phyloP scores from a whole-genome alignment of 2,797 vertebrate genomes.

The Mormyrus hasselquistii region DNA sequence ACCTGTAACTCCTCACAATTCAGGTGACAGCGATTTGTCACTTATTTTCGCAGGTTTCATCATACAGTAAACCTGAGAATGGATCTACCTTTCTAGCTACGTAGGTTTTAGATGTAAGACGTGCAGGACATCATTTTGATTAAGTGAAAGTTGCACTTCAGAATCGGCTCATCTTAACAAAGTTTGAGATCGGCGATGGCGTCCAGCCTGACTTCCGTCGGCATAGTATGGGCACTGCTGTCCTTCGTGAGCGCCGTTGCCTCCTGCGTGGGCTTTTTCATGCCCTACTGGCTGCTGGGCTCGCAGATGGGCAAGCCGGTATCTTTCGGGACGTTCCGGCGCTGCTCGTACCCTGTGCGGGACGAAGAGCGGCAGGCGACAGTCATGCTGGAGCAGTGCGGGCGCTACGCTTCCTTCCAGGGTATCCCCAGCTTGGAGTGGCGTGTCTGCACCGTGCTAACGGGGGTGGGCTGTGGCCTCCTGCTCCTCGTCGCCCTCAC shows the following conservation, averaged over 20 bases:
- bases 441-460: slow-evolving; percentile 92
- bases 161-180: not conserved
- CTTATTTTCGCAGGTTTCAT: slow-evolving; percentile 48
- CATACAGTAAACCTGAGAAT: slow-evolving; percentile 48
- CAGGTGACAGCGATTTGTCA: slow-evolving; percentile 18
- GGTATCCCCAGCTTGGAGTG: slow-evolving; percentile 91
- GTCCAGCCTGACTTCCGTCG: slow-evolving; percentile 83
- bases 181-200: slow-evolving; percentile 59
- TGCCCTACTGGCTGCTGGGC: slow-evolving; percentile 97
- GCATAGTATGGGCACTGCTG: slow-evolving; percentile 81
- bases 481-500: slow-evolving; percentile 92
- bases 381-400: slow-evolving; percentile 95
- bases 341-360: slow-evolving; percentile 89
- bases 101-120: slow-evolving; percentile 30
- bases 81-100: slow-evolving; percentile 21
- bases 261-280: slow-evolving; percentile 93
- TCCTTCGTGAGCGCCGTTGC: slow-evolving; percentile 84
- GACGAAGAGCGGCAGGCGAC: slow-evolving; percentile 82
- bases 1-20: not conserved
- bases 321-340: slow-evolving; percentile 91
- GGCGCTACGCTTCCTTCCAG: slow-evolving; percentile 89
- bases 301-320: slow-evolving; percentile 88
- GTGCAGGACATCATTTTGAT: not conserved
- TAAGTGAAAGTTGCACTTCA: slow-evolving; percentile 20
- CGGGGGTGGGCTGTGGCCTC: slow-evolving; percentile 87